Conservation (phyloP, 2,888 invertebrate genomes). For the Melanotus villosus region DNA sequence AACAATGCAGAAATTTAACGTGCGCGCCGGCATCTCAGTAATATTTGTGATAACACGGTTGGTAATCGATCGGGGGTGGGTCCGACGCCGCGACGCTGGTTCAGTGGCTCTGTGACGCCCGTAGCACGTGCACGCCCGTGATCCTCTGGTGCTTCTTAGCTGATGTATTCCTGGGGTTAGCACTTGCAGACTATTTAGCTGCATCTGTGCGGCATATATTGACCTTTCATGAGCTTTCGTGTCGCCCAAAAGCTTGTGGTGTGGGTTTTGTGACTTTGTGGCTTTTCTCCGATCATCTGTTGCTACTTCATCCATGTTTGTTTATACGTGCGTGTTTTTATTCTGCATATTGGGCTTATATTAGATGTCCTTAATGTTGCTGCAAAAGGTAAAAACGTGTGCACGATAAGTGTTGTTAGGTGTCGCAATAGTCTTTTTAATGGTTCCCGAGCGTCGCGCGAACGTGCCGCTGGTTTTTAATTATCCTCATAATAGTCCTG, state of each 20-base stretch:
- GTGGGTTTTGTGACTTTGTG: slow-evolving; percentile 39
- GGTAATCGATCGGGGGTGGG: slow-evolving; percentile 67
- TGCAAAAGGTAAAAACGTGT: slow-evolving; percentile 41
- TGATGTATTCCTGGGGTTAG: slow-evolving; percentile 43
- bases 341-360: slow-evolving; percentile 28
- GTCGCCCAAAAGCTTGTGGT: slow-evolving; percentile 28
- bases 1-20: slow-evolving; percentile 57
- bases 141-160: slow-evolving; percentile 35
- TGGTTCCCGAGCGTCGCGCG: background rate
- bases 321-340: slow-evolving; percentile 47
- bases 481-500: slow-evolving; percentile 24
- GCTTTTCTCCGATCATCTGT: slow-evolving; percentile 46
- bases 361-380: slow-evolving; percentile 38
- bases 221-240: slow-evolving; percentile 30
- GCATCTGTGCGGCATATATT: slow-evolving; percentile 7
- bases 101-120: slow-evolving; percentile 64
- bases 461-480: slow-evolving; percentile 8
- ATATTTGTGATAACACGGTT: slow-evolving; percentile 65
- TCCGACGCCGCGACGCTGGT: slow-evolving; percentile 63
- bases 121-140: slow-evolving; percentile 62
- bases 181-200: slow-evolving; percentile 22
- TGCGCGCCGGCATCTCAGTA: slow-evolving; percentile 63
- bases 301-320: slow-evolving; percentile 49
- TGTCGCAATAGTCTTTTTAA: slow-evolving; percentile 30
- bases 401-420: slow-evolving; percentile 39